Base-by-base conservation (phyloP, 2,888 invertebrate genomes). In the Notocelia uddmanniana region DNA sequence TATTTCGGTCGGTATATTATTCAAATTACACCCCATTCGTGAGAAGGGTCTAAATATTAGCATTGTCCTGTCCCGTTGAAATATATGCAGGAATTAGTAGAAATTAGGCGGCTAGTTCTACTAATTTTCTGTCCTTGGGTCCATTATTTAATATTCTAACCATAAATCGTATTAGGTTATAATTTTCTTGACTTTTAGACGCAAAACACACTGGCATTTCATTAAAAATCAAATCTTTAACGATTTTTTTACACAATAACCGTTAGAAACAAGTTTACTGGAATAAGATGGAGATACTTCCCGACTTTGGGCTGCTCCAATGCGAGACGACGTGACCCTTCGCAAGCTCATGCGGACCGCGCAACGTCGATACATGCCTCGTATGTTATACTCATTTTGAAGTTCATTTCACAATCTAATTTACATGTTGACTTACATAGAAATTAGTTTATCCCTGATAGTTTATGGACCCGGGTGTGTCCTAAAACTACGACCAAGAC, bases 11-110 rank as follows among this genome's bases (percentile, higher is more conserved):
- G 37, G 26, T 72, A 62, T 68, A 55, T 68, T 79, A 77, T 77
- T 77, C 75, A 75, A 76, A 77, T 76, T 55, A 69, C 74, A 75
- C 63, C 68, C 41, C 68, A 54, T 62, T 66, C 57, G 57, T 84
- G 84, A 84, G 79, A 78, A 83, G 84, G 72, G 72, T 72, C 62
- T 55, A 52, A 67, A 72, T 68, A 72, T 81, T 76, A 79, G 73
- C 76, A 77, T 76, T 75, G 79, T 78, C 71, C 77, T 75, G 68
- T 69, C 66, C 70, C 48, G 62, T 58, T 55, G 48, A 71, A 75
- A 78, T 77, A 73, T 76, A 77, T 75, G 71, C 72, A 76, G 62
- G 79, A 76, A 81, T 80, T 79, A 78, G 77, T 45, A 52, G 41
- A 37, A n/a, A 69, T 73, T 60, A 66, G 63, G 41, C 34, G 59